Evolutionary conservation across 2,797 vertebrate genomes (phyloP).

Genomic region (Lacerta bilineata): DNA sequence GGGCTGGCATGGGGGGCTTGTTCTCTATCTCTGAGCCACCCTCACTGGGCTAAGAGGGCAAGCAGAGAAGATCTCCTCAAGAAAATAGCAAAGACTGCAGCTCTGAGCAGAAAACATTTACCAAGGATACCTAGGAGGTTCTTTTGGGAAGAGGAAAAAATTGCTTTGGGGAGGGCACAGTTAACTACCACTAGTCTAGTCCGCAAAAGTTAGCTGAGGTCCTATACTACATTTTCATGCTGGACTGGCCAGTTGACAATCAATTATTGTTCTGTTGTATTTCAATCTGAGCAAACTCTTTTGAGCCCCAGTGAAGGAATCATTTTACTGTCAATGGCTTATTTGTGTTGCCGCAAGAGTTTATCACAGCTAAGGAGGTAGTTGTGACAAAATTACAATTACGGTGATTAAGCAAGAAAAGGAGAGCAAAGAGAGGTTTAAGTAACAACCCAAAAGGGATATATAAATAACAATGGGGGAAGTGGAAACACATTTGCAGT

Average conservation of each 20-base stretch:
- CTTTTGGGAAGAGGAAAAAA: too few relatives aligned
- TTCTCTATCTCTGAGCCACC: constrained; percentile 83
- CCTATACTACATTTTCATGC: neutral
- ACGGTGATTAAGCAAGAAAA: neutral
- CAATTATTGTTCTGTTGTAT: neutral
- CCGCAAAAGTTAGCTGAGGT: neutral
- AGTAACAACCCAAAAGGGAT: neutral
- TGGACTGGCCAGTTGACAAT: neutral
- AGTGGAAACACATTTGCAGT: too few relatives aligned
- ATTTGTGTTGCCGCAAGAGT: neutral
- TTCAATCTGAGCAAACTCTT: neutral
- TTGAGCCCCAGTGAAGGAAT: too few relatives aligned
- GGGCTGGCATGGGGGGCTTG: constrained; percentile 76
- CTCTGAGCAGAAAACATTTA: neutral
- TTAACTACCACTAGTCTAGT: too few relatives aligned
- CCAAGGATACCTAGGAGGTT: neutral
- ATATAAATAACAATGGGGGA: neutral
- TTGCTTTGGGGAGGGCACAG: neutral
- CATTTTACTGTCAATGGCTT: neutral
- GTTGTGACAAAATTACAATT: neutral
- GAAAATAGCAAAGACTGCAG: neutral
- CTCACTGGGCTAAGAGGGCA: constrained; percentile 80
- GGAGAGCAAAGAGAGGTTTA: neutral
- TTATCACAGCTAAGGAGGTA: neutral
- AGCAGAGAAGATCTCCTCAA: neutral